Percentiles rank a stretch among this genome's conserved stretches.
phyloP scores from a whole-genome alignment of 2,888 invertebrate genomes.

The Heliconius hortense region DNA sequence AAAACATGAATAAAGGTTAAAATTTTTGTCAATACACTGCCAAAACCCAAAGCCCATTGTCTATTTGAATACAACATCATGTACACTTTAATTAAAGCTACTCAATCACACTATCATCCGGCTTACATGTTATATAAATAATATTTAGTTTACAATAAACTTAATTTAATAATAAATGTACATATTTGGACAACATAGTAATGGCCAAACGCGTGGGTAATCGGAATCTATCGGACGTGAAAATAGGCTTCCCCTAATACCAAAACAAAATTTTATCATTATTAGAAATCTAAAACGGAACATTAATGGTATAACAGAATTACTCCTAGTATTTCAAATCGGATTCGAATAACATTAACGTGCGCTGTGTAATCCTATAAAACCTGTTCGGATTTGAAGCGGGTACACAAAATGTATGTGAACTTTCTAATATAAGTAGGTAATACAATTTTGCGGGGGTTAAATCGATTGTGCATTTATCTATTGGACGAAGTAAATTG shows the following conservation, averaged over 20 bases:
- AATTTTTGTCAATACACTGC: not conserved
- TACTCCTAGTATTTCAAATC: conserved; percentile 54
- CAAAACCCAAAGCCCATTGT: not conserved
- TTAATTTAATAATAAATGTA: conserved; percentile 33
- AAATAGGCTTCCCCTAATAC: conserved; percentile 44
- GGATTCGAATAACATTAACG: conserved; percentile 62
- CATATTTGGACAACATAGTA: conserved; percentile 38
- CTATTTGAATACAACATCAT: not conserved
- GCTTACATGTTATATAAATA: conserved; percentile 11
- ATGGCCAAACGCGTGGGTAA: conserved; percentile 38
- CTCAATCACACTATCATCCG: not conserved
- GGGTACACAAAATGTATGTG: conserved; percentile 47
- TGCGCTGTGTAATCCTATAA: conserved; percentile 60
- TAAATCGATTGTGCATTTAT: conserved; percentile 66
- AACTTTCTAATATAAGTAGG: conserved; percentile 46
- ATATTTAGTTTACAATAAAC: conserved; percentile 30
- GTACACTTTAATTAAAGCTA: not conserved
- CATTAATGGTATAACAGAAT: conserved; percentile 49
- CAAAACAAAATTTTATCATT: conserved; percentile 48
- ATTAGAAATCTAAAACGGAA: conserved; percentile 49
- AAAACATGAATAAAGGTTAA: not conserved
- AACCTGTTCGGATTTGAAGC: conserved; percentile 57
- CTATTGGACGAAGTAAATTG: conserved; percentile 61
- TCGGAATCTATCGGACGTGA: conserved; percentile 43
- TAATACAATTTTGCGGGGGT: conserved; percentile 52